Percentiles rank a stretch among this genome's conserved stretches.
Conservation (phyloP, 2,888 invertebrate genomes). For the Adineta ricciae region DNA sequence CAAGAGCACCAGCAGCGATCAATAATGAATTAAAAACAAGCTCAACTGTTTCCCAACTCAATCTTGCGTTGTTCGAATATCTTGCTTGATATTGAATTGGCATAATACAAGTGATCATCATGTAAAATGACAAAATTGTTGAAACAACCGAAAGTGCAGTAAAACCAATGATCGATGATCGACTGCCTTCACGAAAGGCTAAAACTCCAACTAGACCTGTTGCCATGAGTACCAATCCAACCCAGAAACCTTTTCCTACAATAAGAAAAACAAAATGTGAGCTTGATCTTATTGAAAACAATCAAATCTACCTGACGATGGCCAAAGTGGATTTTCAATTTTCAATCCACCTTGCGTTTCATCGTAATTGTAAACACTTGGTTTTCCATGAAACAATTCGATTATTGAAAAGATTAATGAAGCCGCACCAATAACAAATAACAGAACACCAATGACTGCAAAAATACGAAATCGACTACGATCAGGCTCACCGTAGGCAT, state of each 20-base stretch:
- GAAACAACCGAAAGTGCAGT: neutral
- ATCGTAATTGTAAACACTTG: neutral
- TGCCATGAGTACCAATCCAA: neutral
- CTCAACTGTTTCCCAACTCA: neutral
- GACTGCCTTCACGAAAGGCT: neutral
- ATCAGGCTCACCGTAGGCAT: neutral
- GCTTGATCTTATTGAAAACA: neutral
- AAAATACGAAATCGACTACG: neutral
- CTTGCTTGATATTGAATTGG: neutral
- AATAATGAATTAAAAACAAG: slow-evolving; percentile 3
- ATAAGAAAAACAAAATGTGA: no score
- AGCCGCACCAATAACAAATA: slow-evolving; percentile 14
- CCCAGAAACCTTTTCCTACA: slow-evolving; percentile 19
- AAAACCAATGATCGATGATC: neutral
- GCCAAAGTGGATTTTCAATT: slow-evolving; percentile 23
- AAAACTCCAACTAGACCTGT: neutral
- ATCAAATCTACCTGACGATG: neutral
- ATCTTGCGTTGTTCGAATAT: no score
- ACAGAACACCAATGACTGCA: neutral
- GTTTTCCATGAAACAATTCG: neutral
- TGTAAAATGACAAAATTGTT: slow-evolving; percentile 12
- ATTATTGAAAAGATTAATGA: neutral
- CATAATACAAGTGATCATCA: neutral
- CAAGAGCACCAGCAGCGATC: slow-evolving; percentile 3
- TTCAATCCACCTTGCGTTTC: slow-evolving; percentile 13